These are phyloP conservation scores for Branchellion lobata DNA, from an alignment of 2,888 invertebrate species.

Conservation along the genomic window DNA sequence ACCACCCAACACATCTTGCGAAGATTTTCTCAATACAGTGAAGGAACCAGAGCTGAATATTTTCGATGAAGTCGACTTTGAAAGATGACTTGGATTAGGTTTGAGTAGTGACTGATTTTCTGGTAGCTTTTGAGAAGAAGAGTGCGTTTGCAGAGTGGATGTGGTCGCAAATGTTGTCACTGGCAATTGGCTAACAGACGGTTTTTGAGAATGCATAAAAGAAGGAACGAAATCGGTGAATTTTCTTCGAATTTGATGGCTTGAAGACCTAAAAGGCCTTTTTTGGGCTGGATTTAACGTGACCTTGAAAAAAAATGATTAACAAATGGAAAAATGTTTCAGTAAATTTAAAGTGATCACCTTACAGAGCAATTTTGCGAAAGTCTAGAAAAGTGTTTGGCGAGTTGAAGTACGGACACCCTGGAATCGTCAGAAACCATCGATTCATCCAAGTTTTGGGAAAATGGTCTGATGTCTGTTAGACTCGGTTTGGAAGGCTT, in stretches of 20 bases:
- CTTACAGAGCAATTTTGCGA: not conserved
- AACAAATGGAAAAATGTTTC: not conserved
- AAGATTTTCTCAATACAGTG: not conserved
- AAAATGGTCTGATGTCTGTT: too few species aligned
- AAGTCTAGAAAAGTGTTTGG: conserved; percentile 1
- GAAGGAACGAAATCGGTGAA: not conserved
- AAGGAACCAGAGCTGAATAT: not conserved
- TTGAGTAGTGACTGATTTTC: not conserved
- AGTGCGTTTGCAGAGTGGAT: not conserved
- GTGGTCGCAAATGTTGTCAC: not conserved
- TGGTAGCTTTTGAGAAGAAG: not conserved
- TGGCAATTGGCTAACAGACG: not conserved
- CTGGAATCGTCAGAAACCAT: not conserved
- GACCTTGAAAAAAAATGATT: not conserved
- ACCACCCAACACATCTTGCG: not conserved
- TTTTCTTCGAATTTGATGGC: not conserved
- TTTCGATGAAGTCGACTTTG: not conserved
- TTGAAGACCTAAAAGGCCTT: not conserved
- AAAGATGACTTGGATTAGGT: not conserved
- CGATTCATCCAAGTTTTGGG: not conserved
- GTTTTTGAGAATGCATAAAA: not conserved
- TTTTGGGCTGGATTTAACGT: not conserved
- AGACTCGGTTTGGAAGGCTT: not conserved
- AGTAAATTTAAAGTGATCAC: not conserved
- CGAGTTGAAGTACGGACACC: not conserved